Percentiles rank a stretch among this genome's conserved stretches.
Evolutionary conservation across 2,888 invertebrate genomes (phyloP).

Genomic region (Scrobipalpa atriplicella): DNA sequence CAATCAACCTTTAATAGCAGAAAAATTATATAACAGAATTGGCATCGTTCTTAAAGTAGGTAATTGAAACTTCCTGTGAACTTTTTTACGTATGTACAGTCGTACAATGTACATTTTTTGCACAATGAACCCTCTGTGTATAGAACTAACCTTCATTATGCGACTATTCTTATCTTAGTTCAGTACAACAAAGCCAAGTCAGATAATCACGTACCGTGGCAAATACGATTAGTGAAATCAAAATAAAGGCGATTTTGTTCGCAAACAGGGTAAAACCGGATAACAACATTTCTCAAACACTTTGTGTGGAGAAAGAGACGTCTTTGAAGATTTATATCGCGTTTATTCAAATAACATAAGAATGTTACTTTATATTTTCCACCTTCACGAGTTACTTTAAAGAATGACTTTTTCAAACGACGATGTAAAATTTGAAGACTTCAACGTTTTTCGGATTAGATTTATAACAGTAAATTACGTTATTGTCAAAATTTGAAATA

Average conservation of each 20-base stretch:
- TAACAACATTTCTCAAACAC: slow-evolving; percentile 24
- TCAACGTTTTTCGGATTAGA: too few relatives aligned
- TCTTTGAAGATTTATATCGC: slow-evolving; percentile 23
- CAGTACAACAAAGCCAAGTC: slow-evolving; percentile 47
- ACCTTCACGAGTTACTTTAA: slow-evolving; percentile 3
- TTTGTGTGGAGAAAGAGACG: slow-evolving; percentile 22
- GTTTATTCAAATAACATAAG: slow-evolving; percentile 26
- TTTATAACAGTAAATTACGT: too few relatives aligned
- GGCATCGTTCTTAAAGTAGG: too few relatives aligned
- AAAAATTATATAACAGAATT: too few relatives aligned
- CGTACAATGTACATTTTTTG: too few relatives aligned
- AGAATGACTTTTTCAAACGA: background rate
- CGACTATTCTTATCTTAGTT: slow-evolving; percentile 44
- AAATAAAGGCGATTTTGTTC: slow-evolving; percentile 58
- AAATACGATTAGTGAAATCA: slow-evolving; percentile 56
- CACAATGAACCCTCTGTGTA: background rate
- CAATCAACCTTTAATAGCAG: too few relatives aligned
- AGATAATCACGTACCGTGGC: slow-evolving; percentile 51
- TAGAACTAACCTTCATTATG: slow-evolving; percentile 36
- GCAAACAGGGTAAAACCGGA: slow-evolving; percentile 51
- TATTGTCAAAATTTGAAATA: too few relatives aligned
- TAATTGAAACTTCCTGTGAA: too few relatives aligned
- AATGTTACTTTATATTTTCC: slow-evolving; percentile 20
- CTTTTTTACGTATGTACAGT: too few relatives aligned
- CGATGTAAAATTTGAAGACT: background rate